Evolutionary conservation across 2,888 invertebrate genomes (phyloP).

Genomic region (Cephus pulcher): DNA sequence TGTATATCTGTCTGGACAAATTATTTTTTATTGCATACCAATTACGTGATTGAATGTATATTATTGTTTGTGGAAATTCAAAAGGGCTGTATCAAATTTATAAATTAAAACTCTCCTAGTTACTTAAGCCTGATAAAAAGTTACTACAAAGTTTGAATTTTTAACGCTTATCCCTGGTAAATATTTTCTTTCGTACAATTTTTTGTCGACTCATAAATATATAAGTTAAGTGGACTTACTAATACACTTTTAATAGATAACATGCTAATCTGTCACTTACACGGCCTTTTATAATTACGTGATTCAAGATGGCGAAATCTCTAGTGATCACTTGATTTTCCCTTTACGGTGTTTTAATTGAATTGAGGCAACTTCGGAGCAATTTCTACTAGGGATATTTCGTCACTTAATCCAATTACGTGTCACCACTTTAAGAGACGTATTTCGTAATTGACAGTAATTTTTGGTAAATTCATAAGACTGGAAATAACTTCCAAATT

Average conservation of each 20-base stretch:
- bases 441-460: background rate
- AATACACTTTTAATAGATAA: background rate
- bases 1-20: background rate
- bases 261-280: background rate
- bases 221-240: background rate
- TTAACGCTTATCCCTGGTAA: background rate
- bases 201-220: background rate
- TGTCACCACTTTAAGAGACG: background rate
- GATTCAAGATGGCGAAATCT: background rate
- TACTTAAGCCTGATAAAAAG: too few relatives aligned
- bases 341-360: background rate
- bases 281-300: background rate
- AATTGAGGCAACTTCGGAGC: background rate
- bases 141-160: too few relatives aligned
- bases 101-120: too few relatives aligned
- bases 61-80: too few relatives aligned
- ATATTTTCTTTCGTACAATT: background rate
- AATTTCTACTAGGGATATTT: background rate
- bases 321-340: background rate
- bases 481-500: background rate
- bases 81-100: too few relatives aligned
- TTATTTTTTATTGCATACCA: background rate
- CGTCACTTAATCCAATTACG: background rate
- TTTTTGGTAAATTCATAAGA: background rate
- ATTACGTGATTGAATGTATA: background rate